phyloP scores from a whole-genome alignment of 1,140 invertebrate species.

The Drosophila busckii region DNA sequence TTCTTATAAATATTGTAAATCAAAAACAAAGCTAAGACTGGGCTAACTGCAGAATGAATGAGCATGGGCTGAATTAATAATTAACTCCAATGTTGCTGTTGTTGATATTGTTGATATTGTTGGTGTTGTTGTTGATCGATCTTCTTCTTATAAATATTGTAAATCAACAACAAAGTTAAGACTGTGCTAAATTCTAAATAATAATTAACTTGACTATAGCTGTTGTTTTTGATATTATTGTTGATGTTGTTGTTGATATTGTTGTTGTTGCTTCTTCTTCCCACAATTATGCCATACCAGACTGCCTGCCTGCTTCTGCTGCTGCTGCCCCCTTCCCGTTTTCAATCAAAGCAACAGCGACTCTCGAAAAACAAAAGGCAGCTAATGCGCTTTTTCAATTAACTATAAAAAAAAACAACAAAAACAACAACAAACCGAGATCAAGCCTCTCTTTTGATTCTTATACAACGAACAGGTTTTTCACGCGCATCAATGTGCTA shows the following conservation, averaged over 20 bases:
- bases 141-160: slow-evolving; percentile 39
- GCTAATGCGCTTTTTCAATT: slow-evolving; percentile 74
- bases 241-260: no score
- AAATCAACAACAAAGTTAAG: slow-evolving; percentile 23
- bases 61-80: slow-evolving; percentile 67
- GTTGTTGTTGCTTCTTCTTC: no score
- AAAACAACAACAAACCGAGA: slow-evolving; percentile 33
- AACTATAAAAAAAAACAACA: slow-evolving; percentile 49
- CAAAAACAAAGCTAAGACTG: slow-evolving; percentile 16
- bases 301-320: slow-evolving; percentile 45
- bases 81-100: slow-evolving; percentile 45
- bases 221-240: no score
- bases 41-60: slow-evolving; percentile 6
- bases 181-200: slow-evolving; percentile 9
- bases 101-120: no score
- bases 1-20: slow-evolving; percentile 43
- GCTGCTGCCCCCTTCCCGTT: background rate
- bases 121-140: slow-evolving; percentile 8
- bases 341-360: slow-evolving; percentile 64
- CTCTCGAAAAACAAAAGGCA: slow-evolving; percentile 70
- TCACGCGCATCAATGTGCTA: slow-evolving; percentile 46
- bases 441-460: slow-evolving; percentile 50
- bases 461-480: slow-evolving; percentile 70
- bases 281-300: slow-evolving; percentile 71
- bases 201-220: slow-evolving; percentile 54